These are phyloP conservation scores for Hybos culiciformis DNA, from an alignment of 2,888 invertebrate species.

Conservation along the genomic window DNA sequence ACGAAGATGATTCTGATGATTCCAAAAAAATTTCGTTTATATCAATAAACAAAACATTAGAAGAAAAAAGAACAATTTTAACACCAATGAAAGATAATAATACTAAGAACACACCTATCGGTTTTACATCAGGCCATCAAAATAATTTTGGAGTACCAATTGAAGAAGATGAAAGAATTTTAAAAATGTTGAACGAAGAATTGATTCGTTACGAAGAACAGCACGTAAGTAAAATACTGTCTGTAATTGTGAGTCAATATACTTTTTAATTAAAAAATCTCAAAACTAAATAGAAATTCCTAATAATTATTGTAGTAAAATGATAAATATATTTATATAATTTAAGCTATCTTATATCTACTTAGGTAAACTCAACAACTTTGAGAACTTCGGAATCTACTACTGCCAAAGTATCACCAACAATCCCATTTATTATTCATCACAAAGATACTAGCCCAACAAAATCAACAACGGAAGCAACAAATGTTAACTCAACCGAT, in stretches of 20 bases:
- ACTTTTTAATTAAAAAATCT: not conserved
- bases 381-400: slow-evolving; percentile 1
- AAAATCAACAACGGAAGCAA: slow-evolving; percentile 16
- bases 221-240: not conserved
- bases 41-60: no score
- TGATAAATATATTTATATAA: not conserved
- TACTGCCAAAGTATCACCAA: slow-evolving; percentile 42
- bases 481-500: slow-evolving; percentile 17
- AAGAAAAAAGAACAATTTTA: no score
- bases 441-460: slow-evolving; percentile 23
- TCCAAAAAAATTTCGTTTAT: no score
- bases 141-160: slow-evolving; percentile 48
- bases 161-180: slow-evolving; percentile 42
- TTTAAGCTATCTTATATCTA: slow-evolving; percentile 2
- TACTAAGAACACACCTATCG: slow-evolving; percentile 18
- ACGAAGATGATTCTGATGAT: not conserved
- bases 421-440: slow-evolving; percentile 40
- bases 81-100: slow-evolving; percentile 9
- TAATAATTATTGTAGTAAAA: not conserved
- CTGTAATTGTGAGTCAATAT: not conserved
- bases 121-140: slow-evolving; percentile 48
- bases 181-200: slow-evolving; percentile 28
- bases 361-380: slow-evolving; percentile 17
- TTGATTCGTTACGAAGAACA: slow-evolving; percentile 13
- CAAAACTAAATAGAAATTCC: not conserved